These are phyloP conservation scores for Poicephalus gulielmi DNA, from an alignment of 2,113 vertebrate species.

Conservation along the genomic window DNA sequence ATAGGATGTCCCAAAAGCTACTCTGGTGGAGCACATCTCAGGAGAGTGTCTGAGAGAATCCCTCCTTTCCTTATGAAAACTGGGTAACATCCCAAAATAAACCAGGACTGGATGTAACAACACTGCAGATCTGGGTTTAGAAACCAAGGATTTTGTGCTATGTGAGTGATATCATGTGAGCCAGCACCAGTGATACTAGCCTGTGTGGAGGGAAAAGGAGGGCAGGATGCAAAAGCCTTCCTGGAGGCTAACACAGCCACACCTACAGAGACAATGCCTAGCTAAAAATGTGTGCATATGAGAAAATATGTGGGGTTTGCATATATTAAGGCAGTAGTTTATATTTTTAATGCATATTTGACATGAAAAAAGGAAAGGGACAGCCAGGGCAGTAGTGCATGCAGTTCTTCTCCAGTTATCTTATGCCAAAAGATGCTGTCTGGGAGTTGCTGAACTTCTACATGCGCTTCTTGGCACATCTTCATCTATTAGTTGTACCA, in stretches of 20 bases:
- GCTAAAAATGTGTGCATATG: background rate
- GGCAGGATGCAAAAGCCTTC: background rate
- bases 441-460: background rate
- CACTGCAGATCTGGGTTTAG: background rate
- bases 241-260: background rate
- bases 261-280: background rate
- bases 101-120: background rate
- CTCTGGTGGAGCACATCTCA: background rate
- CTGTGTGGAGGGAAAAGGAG: background rate
- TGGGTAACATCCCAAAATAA: background rate
- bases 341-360: background rate
- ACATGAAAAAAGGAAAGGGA: background rate
- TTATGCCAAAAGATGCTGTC: fast-evolving
- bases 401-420: too few relatives aligned
- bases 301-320: background rate
- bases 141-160: background rate
- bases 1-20: background rate
- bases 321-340: background rate
- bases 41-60: background rate
- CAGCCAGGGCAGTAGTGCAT: background rate
- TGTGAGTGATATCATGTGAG: background rate
- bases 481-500: background rate
- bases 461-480: background rate
- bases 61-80: background rate
- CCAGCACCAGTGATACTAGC: background rate